Evolutionary conservation across 2,797 vertebrate species (phyloP).

Genomic region (Hippocampus kuda): DNA sequence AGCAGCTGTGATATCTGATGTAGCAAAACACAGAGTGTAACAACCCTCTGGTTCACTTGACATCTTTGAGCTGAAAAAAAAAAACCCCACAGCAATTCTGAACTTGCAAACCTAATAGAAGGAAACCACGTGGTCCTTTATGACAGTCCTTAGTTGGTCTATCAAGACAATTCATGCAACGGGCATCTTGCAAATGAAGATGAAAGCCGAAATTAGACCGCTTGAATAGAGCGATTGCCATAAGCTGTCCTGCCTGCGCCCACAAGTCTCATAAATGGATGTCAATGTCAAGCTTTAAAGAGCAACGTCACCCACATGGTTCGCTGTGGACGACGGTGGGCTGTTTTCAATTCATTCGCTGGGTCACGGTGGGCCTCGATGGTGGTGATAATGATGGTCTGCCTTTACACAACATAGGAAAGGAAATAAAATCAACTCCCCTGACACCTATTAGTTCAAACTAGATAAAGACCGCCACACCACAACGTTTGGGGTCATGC

Average conservation of each 20-base stretch:
- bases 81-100: neutral
- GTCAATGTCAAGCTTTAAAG: conserved; percentile 52
- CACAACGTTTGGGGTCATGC: neutral
- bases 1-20: conserved; percentile 59
- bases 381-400: neutral
- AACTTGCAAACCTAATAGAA: neutral
- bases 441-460: neutral
- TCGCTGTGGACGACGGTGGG: conserved; percentile 29
- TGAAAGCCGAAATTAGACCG: neutral
- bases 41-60: conserved; percentile 26
- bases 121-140: conserved; percentile 10
- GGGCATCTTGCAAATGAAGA: conserved; percentile 26
- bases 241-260: conserved; percentile 50
- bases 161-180: conserved; percentile 24
- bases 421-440: neutral
- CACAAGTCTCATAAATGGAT: conserved; percentile 53
- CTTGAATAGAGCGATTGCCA: conserved; percentile 62
- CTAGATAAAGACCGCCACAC: neutral
- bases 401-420: neutral
- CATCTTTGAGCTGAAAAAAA: neutral
- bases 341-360: conserved; percentile 38
- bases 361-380: conserved; percentile 10
- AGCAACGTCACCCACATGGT: conserved; percentile 45
- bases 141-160: neutral
- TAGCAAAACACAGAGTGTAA: conserved; percentile 46